Base-by-base conservation (phyloP, 92 coral and sea anemone genomes). In the Scolanthus callimorphus region DNA sequence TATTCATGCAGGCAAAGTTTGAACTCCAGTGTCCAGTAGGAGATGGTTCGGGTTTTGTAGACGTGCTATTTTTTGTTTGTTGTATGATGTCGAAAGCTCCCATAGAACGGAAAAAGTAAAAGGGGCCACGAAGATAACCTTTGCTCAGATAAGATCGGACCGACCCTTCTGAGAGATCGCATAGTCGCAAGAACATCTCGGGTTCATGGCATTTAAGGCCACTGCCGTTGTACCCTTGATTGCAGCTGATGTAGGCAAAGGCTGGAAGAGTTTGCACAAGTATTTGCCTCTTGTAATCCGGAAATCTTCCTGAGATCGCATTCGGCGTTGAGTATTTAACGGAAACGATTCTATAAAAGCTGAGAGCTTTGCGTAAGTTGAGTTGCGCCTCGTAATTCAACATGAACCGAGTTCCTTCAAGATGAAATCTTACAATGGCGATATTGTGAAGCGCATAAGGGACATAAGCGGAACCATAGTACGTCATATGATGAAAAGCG, bases 381-480 rank as follows among this genome's bases (percentile, higher is more conserved):
- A 27, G 0, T 44, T 65, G 72, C 21, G 86, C 54, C 15, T 29
- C 29, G 27, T 31, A 10, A 22, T 51, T 44, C 29, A 80, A 64
- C 4, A 60, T 47, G 31, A 65, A 80, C 19, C 39, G 30, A 3
- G 77, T 59, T 31, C 88, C 94, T 3, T 56, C 84, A 2, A 80
- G 31, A 13, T 80, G 75, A 63, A 59, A 75, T 20, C 65, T 68
- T 1, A 80, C 70, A 23, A 56, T 53, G 20, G 84, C 66, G 1
- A 84, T 71, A 1, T 63, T 59, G 20, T 68, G 70, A 2, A 85
- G 57, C 0, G 88, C 94, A 1, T 73, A 37, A 1, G 80, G 83
- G 8, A 64, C 60, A 56, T 85, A 85, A 15, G 80, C 77, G 20
- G 80, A 52, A 4, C 71, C 87, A 63, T 85, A 85, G 55, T 80